Evolutionary conservation across 2,797 vertebrate species (phyloP).

Genomic region (Leuciscus waleckii): DNA sequence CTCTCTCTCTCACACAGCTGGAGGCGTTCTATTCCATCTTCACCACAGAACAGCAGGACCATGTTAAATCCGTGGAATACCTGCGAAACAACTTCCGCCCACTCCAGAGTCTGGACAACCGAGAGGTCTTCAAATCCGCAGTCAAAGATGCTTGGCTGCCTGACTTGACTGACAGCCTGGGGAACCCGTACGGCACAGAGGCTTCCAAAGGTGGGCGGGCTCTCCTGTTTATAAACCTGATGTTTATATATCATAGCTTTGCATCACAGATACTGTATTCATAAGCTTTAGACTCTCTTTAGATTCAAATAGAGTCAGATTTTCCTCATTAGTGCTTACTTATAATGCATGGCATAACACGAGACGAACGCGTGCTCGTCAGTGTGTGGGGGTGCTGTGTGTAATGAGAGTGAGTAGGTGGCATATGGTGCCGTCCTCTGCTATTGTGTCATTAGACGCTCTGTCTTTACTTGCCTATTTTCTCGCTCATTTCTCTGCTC

Average conservation of each 20-base stretch:
- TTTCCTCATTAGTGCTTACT: slow-evolving; percentile 18
- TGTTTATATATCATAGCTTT: not conserved
- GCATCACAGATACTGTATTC: not conserved
- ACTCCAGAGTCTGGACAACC: slow-evolving; percentile 86
- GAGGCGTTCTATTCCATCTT: slow-evolving; percentile 99
- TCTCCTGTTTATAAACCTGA: not conserved
- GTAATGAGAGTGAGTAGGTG: slow-evolving; percentile 45
- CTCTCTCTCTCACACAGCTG: slow-evolving; percentile 76
- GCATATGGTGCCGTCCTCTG: slow-evolving; percentile 57
- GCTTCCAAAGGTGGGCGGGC: slow-evolving; percentile 89
- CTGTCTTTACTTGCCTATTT: slow-evolving; percentile 56
- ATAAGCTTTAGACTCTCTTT: not conserved
- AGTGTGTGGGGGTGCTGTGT: slow-evolving; percentile 14
- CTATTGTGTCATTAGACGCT: slow-evolving; percentile 55
- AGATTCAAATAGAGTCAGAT: slow-evolving; percentile 19
- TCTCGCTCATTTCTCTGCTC: slow-evolving; percentile 51
- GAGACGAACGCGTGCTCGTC: not conserved
- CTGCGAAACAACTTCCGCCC: slow-evolving; percentile 96
- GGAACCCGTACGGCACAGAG: slow-evolving; percentile 88
- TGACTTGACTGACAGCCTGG: slow-evolving; percentile 83
- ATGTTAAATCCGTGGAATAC: slow-evolving; percentile 96
- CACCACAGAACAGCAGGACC: slow-evolving; percentile 98
- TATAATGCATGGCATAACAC: slow-evolving; percentile 6
- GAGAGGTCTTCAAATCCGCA: slow-evolving; percentile 90
- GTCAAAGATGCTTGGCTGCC: slow-evolving; percentile 92